Base-by-base conservation (phyloP, 2,113 vertebrate genomes). In the Menidia beryllina region DNA sequence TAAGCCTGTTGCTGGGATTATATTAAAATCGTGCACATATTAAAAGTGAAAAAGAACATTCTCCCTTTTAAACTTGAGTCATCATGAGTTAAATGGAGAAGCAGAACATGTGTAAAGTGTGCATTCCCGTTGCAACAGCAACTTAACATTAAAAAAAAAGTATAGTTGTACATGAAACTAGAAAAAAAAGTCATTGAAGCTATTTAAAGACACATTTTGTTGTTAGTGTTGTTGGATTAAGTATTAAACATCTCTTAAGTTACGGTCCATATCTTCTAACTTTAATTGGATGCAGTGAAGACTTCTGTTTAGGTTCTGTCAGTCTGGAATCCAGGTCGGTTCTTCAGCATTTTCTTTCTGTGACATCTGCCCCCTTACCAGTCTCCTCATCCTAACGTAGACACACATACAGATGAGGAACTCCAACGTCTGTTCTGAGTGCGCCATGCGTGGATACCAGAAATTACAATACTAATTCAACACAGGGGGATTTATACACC, bases 391-490 rank as follows among this genome's bases (percentile, higher is more conserved):
- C 39, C 49, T 30, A 30, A 34, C 30, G 10, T 10, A 34, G 1
- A 5, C 30, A 34, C 2, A 34, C 5, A 34, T 10, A 43, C 75
- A 83, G 86, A 91, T 90, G 88, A 91, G 92, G 91, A 93, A 91
- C 75, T 87, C 79, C 71, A 51, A 70, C 67, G 79, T 85, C 82
- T 47, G 63, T 34, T 60, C 81, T 83, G 86, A 10, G 88, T 86
- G 88, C 90, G 84, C 81, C 81, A 66, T 56, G 79, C 82, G 69
- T 38, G 72, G 81, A 86, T 87, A 85, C 82, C 82, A 84, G 72
- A 90, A 91, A 90, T 91, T 91, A 91, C 90, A 87, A 88, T 86
- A 87, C 85, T 91, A 91, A 92, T 92, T 91, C 88, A 86, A 72
- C 82, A 72, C 77, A 48, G 61, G 87, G n/a, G 88, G 87, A 91